These are phyloP conservation scores for Zophobas morio DNA, from an alignment of 1,140 invertebrate genomes.

Conservation along the genomic window DNA sequence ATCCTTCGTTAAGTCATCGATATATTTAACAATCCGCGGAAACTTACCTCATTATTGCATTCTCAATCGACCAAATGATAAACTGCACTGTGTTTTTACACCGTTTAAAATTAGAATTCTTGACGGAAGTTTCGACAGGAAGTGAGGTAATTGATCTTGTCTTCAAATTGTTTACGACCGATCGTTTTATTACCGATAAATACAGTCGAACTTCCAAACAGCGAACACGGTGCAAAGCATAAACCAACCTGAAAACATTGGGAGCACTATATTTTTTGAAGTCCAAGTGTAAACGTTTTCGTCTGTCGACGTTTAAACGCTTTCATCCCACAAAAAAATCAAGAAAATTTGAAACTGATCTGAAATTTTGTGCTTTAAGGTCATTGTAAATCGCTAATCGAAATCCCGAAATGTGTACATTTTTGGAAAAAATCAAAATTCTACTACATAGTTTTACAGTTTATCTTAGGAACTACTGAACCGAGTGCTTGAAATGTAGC, in stretches of 20 bases:
- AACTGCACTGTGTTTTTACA: conserved; percentile 27
- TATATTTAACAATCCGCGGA: conserved; percentile 35
- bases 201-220: neutral
- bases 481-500: no score
- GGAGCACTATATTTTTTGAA: no score
- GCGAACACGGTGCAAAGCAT: neutral
- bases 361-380: no score
- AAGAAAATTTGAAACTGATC: no score
- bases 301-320: no score
- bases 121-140: conserved; percentile 35
- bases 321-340: no score
- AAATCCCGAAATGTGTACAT: no score
- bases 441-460: no score
- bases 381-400: no score
- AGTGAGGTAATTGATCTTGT: conserved; percentile 39
- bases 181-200: neutral
- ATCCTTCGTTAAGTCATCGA: conserved; percentile 35
- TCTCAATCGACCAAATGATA: conserved; percentile 16
- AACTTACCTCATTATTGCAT: conserved; percentile 20
- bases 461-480: no score
- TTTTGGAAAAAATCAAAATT: no score
- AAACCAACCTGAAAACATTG: neutral
- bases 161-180: conserved; percentile 25
- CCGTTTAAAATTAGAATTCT: conserved; percentile 33
- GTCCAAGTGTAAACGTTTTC: no score